Evolutionary conservation across 2,888 invertebrate species (phyloP).

Genomic region (Polietes domitor): DNA sequence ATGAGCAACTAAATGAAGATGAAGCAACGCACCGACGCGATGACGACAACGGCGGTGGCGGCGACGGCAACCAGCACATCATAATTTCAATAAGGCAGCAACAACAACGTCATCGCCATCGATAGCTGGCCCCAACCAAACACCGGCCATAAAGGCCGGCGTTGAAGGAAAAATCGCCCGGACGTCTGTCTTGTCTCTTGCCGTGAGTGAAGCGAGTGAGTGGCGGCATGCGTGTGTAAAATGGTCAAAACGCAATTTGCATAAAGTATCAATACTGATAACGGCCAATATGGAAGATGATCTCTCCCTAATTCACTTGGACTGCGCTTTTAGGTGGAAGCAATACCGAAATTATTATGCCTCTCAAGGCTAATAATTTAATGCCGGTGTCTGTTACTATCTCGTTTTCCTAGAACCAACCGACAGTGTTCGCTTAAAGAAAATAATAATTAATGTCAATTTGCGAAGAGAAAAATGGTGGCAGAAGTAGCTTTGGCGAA

Average conservation of each 20-base stretch:
- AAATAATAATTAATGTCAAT: no score
- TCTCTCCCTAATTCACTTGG: background rate
- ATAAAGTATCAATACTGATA: conserved; percentile 27
- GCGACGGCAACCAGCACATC: conserved; percentile 22
- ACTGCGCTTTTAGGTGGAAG: background rate
- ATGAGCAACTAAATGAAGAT: background rate
- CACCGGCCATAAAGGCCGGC: conserved; percentile 3
- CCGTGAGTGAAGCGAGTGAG: background rate
- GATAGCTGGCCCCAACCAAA: background rate
- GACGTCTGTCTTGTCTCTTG: background rate
- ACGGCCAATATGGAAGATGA: background rate
- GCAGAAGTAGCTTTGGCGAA: no score
- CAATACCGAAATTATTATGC: background rate
- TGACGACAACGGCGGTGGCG: background rate
- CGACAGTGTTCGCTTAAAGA: no score
- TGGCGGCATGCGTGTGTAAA: background rate
- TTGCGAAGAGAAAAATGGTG: no score
- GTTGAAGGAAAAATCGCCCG: background rate
- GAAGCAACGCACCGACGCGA: background rate
- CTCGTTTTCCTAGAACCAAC: no score
- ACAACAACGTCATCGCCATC: background rate
- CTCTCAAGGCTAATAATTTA: background rate
- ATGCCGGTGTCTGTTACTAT: background rate
- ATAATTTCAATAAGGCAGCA: conserved; percentile 15
- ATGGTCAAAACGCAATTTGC: conserved; percentile 28